Conservation (phyloP, 1,140 invertebrate species). For the Sinonovacula constricta region DNA sequence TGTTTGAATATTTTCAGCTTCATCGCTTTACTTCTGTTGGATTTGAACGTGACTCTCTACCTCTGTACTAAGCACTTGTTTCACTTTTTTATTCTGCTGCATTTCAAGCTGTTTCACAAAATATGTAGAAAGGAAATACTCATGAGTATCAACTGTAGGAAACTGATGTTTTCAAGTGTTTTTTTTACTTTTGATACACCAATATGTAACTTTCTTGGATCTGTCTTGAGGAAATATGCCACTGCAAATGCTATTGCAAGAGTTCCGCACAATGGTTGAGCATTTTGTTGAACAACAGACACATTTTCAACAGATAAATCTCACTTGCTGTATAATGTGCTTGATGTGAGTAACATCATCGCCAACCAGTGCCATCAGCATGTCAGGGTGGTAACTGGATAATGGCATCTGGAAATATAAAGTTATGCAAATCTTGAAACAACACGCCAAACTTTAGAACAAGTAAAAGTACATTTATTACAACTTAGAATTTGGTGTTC, state of each 20-base stretch:
- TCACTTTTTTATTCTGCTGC: constrained; percentile 1
- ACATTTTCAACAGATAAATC: constrained; percentile 11
- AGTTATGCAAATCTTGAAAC: too few relatives aligned
- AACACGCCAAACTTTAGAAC: too few relatives aligned
- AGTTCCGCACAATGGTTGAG: constrained; percentile 13
- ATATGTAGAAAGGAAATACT: constrained; percentile 8
- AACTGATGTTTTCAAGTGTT: constrained; percentile 11
- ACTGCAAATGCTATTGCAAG: constrained; percentile 17
- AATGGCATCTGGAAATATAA: not conserved
- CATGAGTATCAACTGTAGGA: not conserved
- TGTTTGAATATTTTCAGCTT: not conserved
- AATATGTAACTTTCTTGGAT: constrained; percentile 7
- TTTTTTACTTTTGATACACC: constrained; percentile 14
- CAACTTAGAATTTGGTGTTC: too few relatives aligned
- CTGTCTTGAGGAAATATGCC: constrained; percentile 8
- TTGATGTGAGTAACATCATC: constrained; percentile 10
- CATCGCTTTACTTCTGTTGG: not conserved
- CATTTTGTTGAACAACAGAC: constrained; percentile 18
- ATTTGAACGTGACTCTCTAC: not conserved
- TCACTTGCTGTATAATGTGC: constrained; percentile 10
- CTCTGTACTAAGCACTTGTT: not conserved
- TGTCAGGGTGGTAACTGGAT: constrained; percentile 10
- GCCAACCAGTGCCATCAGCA: not conserved
- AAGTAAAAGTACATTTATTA: too few relatives aligned
- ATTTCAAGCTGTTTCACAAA: constrained; percentile 6